phyloP scores from a whole-genome alignment of 2,113 vertebrate genomes.

The Ciconia maguari region DNA sequence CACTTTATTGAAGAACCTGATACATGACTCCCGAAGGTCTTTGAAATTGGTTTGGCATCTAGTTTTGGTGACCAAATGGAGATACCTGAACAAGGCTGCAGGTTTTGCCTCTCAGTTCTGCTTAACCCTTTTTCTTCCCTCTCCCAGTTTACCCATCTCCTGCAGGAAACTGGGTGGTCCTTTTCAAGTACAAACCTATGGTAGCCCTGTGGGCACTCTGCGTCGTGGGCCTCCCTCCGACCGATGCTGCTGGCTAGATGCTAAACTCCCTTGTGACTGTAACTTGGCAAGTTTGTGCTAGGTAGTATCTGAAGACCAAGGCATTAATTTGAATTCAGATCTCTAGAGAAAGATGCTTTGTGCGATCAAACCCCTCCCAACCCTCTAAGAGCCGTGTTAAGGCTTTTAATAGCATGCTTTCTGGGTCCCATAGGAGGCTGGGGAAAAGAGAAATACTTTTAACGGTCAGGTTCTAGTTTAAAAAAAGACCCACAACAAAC shows the following conservation, averaged over 20 bases:
- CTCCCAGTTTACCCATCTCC: background rate
- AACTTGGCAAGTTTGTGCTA: background rate
- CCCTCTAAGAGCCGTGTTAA: background rate
- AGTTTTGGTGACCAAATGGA: background rate
- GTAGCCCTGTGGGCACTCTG: background rate
- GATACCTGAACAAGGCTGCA: background rate
- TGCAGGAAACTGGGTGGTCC: background rate
- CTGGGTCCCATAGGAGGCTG: background rate
- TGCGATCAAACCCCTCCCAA: background rate
- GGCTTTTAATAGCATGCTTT: background rate
- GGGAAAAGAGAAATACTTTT: background rate
- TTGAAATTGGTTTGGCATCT: background rate
- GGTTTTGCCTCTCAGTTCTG: background rate
- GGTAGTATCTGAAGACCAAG: background rate
- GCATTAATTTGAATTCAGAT: background rate
- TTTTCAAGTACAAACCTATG: background rate
- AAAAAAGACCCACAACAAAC: background rate
- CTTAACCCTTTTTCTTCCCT: background rate
- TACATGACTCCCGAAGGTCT: fast-evolving
- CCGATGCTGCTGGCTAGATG: background rate
- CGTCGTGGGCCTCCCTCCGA: background rate
- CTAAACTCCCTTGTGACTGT: background rate
- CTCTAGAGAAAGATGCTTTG: constrained; percentile 13
- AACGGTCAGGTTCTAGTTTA: background rate
- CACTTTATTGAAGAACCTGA: background rate